Conservation (phyloP, 2,113 vertebrate species). For the Hydrochoerus hydrochaeris region DNA sequence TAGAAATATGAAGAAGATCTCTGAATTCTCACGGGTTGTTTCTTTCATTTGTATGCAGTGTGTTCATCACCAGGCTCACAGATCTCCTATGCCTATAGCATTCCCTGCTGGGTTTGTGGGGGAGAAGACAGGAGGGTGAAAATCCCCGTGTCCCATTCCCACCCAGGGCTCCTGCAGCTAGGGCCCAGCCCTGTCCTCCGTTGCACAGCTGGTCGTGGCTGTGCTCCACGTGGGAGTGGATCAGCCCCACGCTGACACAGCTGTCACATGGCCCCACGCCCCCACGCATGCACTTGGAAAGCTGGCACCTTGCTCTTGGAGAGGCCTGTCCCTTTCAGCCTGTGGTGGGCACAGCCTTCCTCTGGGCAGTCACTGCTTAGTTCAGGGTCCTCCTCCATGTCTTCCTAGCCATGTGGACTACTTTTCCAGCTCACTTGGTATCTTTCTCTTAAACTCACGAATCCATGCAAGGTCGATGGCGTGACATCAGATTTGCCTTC, state of each 20-base stretch:
- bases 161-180: background rate
- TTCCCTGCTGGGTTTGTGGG: background rate
- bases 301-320: background rate
- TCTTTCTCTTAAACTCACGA: background rate
- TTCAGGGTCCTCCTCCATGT: background rate
- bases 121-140: background rate
- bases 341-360: background rate
- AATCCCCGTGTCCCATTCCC: background rate
- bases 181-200: background rate
- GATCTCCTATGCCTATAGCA: background rate
- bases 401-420: background rate
- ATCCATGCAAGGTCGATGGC: background rate
- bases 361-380: background rate
- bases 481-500: background rate
- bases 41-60: background rate
- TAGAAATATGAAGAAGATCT: background rate
- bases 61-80: background rate
- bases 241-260: background rate
- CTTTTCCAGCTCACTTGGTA: background rate
- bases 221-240: background rate
- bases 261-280: accelerated
- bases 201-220: background rate
- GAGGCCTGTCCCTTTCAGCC: constrained; percentile 9
- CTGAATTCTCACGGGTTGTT: background rate
- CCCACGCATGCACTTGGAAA: background rate